Evolutionary conservation across 2,113 vertebrate genomes (phyloP).

Genomic region (Thamnophis sirtalis): DNA sequence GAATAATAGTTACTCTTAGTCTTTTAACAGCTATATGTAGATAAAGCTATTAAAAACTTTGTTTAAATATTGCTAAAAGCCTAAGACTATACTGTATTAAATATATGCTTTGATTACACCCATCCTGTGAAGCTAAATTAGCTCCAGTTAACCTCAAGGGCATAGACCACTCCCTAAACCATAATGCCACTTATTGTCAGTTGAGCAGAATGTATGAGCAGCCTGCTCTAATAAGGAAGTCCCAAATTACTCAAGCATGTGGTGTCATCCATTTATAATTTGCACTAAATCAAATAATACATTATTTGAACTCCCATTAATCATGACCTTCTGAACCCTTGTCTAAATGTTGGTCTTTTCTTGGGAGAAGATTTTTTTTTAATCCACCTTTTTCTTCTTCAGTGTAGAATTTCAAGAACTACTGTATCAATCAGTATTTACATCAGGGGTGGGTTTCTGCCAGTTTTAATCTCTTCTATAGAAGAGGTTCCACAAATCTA

Average conservation of each 20-base stretch:
- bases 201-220: background rate
- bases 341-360: background rate
- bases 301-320: background rate
- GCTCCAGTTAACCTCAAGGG: background rate
- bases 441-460: no score
- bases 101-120: background rate
- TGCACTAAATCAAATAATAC: background rate
- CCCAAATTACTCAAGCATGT: background rate
- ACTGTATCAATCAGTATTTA: no score
- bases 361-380: background rate
- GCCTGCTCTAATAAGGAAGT: background rate
- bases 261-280: background rate
- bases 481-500: no score
- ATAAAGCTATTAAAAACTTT: background rate
- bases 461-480: no score
- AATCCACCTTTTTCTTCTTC: no score
- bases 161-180: background rate
- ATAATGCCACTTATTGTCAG: background rate
- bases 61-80: background rate
- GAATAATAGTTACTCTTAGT: background rate
- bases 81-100: background rate
- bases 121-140: background rate
- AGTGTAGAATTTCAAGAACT: no score
- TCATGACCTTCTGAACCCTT: background rate
- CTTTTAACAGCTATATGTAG: background rate